Conservation (phyloP, 2,888 invertebrate species). For the Hemaris fuciformis region DNA sequence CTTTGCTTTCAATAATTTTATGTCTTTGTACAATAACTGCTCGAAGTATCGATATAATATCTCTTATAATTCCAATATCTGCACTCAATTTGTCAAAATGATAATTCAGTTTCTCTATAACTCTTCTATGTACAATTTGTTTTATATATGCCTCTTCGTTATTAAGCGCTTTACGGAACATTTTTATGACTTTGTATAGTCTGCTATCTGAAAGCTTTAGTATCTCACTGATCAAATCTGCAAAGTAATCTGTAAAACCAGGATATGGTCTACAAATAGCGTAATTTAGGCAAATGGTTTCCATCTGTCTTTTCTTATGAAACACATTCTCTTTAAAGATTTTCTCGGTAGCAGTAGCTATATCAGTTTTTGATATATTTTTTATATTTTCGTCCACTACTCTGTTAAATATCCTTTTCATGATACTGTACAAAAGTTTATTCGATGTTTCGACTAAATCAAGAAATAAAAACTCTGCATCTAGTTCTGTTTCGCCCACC, state of each 20-base stretch:
- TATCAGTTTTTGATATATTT: not conserved
- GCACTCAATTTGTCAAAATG: constrained; percentile 17
- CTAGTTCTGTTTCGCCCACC: not conserved
- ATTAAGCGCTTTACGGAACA: constrained; percentile 20
- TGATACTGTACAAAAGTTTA: constrained; percentile 24
- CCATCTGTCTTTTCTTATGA: constrained; percentile 35
- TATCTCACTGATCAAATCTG: constrained; percentile 36
- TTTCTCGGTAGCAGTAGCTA: constrained; percentile 13
- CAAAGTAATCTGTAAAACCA: constrained; percentile 40
- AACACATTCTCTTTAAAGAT: constrained; percentile 24
- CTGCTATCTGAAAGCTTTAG: constrained; percentile 33
- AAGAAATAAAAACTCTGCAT: constrained; percentile 28
- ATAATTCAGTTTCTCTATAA: constrained; percentile 18
- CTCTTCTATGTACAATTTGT: constrained; percentile 29
- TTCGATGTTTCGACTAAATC: constrained; percentile 35
- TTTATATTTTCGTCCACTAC: constrained; percentile 17
- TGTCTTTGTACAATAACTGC: constrained; percentile 34
- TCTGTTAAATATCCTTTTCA: constrained; percentile 26
- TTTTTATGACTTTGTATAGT: constrained; percentile 25
- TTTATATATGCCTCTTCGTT: constrained; percentile 27
- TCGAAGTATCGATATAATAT: constrained; percentile 25
- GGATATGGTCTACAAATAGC: constrained; percentile 43
- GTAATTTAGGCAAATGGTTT: constrained; percentile 33
- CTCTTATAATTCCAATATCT: constrained; percentile 24
- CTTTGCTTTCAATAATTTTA: constrained; percentile 25